Percentiles rank a stretch among this genome's conserved stretches.
phyloP scores from a whole-genome alignment of 1,140 invertebrate species.

The Tachypleus tridentatus region DNA sequence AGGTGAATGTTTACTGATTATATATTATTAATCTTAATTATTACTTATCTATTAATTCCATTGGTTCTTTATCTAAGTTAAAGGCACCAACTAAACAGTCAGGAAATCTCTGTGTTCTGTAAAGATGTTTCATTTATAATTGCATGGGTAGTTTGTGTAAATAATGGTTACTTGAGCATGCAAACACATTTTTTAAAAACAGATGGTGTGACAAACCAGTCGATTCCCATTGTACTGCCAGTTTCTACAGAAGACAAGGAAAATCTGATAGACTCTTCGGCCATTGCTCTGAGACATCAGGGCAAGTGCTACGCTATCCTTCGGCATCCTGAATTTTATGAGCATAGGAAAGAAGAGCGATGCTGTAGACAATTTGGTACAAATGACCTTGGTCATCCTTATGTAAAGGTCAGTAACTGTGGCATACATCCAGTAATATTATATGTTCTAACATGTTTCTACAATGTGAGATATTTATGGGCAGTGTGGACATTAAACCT shows the following conservation, averaged over 20 bases:
- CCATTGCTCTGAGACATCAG: slow-evolving; percentile 46
- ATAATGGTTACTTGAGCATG: no score
- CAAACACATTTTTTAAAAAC: no score
- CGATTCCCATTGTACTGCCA: slow-evolving; percentile 87
- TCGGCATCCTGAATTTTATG: slow-evolving; percentile 84
- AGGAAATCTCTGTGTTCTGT: no score
- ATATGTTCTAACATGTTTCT: not conserved
- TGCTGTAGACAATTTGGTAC: slow-evolving; percentile 87
- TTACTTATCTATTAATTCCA: no score
- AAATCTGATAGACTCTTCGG: slow-evolving; percentile 38
- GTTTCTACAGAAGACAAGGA: slow-evolving; percentile 61
- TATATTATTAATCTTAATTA: no score
- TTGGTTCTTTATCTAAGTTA: no score
- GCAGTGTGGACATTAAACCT: no score
- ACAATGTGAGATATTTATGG: not conserved
- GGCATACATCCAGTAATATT: slow-evolving; percentile 1
- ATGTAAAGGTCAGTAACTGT: slow-evolving; percentile 21
- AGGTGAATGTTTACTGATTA: no score
- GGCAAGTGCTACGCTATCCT: slow-evolving; percentile 68
- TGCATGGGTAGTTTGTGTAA: no score
- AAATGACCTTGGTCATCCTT: slow-evolving; percentile 42
- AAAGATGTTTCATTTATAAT: no score
- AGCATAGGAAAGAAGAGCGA: slow-evolving; percentile 89
- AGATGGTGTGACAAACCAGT: slow-evolving; percentile 64
- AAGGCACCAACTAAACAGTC: no score